Conservation (phyloP, 2,113 vertebrate genomes). For the Galbula dea region DNA sequence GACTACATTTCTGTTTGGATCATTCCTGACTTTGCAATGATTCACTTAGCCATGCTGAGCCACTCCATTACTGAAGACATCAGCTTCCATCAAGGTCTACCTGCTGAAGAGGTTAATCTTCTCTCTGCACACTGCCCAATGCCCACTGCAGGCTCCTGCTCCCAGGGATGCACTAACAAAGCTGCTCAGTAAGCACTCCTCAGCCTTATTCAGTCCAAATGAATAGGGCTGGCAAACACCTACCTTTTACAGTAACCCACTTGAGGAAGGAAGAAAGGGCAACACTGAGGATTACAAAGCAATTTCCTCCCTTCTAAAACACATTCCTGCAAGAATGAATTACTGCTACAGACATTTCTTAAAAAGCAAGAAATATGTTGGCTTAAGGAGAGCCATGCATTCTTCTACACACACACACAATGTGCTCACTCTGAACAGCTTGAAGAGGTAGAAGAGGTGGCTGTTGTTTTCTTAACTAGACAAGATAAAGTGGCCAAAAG, state of each 20-base stretch:
- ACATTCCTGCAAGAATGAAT: conserved; percentile 5
- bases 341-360: neutral
- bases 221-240: neutral
- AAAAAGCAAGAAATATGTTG: neutral
- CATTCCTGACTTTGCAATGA: neutral
- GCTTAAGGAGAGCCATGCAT: neutral
- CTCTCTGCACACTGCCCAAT: neutral
- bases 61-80: neutral
- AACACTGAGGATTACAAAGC: neutral
- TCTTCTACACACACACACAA: neutral
- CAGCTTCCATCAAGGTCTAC: neutral
- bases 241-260: neutral
- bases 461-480: neutral
- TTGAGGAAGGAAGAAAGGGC: neutral
- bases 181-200: neutral
- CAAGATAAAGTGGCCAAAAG: neutral
- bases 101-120: neutral
- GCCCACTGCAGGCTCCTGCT: neutral
- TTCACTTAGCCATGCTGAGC: neutral
- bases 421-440: neutral
- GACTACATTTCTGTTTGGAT: neutral
- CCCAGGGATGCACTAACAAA: neutral
- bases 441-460: neutral
- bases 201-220: neutral
- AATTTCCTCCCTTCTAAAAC: neutral